Conservation (phyloP, 2,113 vertebrate genomes). For the Myotis lucifugus region DNA sequence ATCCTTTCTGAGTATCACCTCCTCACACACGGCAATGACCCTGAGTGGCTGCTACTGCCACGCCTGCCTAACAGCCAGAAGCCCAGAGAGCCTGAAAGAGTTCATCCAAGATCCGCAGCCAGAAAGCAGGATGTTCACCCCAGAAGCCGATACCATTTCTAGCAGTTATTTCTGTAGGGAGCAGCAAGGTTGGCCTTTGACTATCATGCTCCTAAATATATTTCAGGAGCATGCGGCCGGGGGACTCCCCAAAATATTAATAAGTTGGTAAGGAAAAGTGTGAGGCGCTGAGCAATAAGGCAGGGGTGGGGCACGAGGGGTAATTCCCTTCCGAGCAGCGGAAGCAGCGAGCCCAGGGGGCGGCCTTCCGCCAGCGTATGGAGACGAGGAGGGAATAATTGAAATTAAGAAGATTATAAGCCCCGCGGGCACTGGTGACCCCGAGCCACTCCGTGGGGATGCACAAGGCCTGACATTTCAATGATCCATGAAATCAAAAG, state of each 20-base stretch:
- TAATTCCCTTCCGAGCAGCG: neutral
- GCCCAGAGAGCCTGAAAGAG: neutral
- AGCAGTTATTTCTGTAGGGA: neutral
- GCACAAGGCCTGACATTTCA: conserved; percentile 10
- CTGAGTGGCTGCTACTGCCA: neutral
- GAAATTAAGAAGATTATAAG: conserved; percentile 63
- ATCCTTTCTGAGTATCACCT: neutral
- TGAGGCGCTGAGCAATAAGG: neutral
- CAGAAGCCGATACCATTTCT: neutral
- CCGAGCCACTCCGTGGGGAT: conserved; percentile 6
- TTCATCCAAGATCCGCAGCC: neutral
- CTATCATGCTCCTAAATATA: neutral
- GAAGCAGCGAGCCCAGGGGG: neutral
- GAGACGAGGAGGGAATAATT: conserved; percentile 40
- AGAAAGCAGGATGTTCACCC: neutral
- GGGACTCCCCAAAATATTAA: neutral
- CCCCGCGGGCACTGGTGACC: neutral
- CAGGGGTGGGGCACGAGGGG: neutral
- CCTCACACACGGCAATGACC: neutral
- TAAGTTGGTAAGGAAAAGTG: neutral
- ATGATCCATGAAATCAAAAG: conserved; percentile 54
- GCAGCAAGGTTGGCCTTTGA: neutral
- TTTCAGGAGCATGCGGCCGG: neutral
- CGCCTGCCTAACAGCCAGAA: neutral
- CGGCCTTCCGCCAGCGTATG: neutral